These are phyloP conservation scores for Epinephelus fuscoguttatus DNA, from an alignment of 2,113 vertebrate species.

Conservation along the genomic window DNA sequence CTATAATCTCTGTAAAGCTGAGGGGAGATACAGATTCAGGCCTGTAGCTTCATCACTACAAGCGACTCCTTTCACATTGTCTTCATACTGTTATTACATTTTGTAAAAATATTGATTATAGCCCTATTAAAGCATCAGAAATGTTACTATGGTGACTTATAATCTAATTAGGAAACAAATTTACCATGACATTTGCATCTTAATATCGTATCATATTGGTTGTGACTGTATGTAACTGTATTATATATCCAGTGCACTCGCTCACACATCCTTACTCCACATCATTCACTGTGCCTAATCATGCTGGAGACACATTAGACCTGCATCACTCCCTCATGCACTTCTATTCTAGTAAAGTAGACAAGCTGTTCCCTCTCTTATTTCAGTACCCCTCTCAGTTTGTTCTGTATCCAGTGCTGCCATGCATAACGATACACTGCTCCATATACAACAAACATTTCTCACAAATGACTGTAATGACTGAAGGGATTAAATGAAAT, in stretches of 20 bases:
- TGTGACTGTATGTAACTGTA: background rate
- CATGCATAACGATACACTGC: constrained; percentile 51
- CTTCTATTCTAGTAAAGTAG: constrained; percentile 69
- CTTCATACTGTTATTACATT: background rate
- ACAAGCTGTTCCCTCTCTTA: constrained; percentile 71
- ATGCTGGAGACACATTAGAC: constrained; percentile 39
- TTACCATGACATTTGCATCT: background rate
- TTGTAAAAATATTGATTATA: background rate
- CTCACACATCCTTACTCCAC: constrained; percentile 12
- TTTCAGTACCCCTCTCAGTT: constrained; percentile 65
- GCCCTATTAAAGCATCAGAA: background rate
- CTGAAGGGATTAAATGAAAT: constrained; percentile 59
- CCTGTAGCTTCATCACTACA: background rate
- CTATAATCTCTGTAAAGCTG: background rate
- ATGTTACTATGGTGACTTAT: background rate
- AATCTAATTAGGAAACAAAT: background rate
- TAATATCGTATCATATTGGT: background rate
- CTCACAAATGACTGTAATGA: constrained; percentile 63
- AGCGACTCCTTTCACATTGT: background rate
- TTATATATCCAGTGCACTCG: constrained; percentile 1
- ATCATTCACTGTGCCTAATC: constrained; percentile 22
- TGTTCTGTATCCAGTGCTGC: constrained; percentile 47
- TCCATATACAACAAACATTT: constrained; percentile 58
- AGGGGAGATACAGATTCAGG: background rate
- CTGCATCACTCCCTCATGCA: constrained; percentile 51